phyloP scores from a whole-genome alignment of 2,113 vertebrate genomes.

The Protobothrops flavoviridis region DNA sequence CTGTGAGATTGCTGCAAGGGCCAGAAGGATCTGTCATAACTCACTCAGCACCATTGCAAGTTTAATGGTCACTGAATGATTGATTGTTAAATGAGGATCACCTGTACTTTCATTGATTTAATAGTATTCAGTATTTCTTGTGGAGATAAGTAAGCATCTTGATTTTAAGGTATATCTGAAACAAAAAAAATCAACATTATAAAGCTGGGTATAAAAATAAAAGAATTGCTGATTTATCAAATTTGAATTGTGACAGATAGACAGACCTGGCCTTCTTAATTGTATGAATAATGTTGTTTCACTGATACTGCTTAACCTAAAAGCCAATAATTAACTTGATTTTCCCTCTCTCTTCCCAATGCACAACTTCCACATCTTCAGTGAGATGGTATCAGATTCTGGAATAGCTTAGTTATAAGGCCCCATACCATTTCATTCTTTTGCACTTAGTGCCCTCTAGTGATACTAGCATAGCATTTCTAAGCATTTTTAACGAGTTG shows the following conservation, averaged over 20 bases:
- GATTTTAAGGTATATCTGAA: not conserved
- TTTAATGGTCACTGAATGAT: not conserved
- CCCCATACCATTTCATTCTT: not conserved
- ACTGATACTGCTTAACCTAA: not conserved
- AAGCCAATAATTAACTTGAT: not conserved
- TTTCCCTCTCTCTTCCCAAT: not conserved
- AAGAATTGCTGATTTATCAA: not conserved
- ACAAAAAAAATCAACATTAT: not conserved
- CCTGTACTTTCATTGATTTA: not conserved
- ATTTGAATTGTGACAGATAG: not conserved
- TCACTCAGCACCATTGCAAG: not conserved
- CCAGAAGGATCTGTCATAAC: not conserved
- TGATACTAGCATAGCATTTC: slow-evolving; percentile 27
- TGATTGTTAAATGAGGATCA: not conserved
- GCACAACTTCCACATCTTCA: not conserved
- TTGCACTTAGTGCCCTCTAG: slow-evolving; percentile 75
- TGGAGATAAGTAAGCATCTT: not conserved
- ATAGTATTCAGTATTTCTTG: not conserved
- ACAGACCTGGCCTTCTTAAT: not conserved
- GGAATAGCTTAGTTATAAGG: not conserved
- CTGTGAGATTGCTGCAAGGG: not conserved
- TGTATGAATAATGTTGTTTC: not conserved
- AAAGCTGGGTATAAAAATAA: not conserved
- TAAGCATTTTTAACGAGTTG: not conserved
- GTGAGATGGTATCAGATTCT: not conserved